These are phyloP conservation scores for Plectropomus leopardus DNA, from an alignment of 2,113 vertebrate genomes.

Conservation along the genomic window DNA sequence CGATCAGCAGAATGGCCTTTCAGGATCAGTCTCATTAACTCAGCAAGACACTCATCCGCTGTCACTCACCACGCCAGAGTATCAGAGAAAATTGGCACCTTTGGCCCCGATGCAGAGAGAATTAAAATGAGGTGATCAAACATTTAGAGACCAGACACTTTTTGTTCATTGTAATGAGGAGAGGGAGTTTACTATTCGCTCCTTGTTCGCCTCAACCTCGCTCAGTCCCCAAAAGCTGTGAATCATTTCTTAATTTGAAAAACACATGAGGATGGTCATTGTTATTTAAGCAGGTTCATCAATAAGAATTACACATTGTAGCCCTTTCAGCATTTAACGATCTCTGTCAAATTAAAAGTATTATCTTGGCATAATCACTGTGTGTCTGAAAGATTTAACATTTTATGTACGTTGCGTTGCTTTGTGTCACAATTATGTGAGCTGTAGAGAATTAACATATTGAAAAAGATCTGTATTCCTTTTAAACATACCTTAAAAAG, in stretches of 20 bases:
- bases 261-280: neutral
- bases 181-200: slow-evolving; percentile 50
- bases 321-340: slow-evolving; percentile 28
- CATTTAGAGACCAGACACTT: slow-evolving; percentile 48
- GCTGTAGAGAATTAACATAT: too few species aligned
- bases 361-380: neutral
- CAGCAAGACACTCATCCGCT: slow-evolving; percentile 53
- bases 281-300: slow-evolving; percentile 6
- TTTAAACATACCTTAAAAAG: too few species aligned
- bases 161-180: slow-evolving; percentile 33
- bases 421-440: too few species aligned
- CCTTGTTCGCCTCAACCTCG: slow-evolving; percentile 2
- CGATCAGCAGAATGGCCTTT: slow-evolving; percentile 60
- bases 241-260: slow-evolving; percentile 18
- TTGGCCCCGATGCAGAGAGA: slow-evolving; percentile 41
- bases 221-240: slow-evolving; percentile 9
- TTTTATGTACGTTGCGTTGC: too few species aligned
- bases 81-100: slow-evolving; percentile 66
- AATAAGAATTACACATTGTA: slow-evolving; percentile 8
- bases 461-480: too few species aligned
- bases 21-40: slow-evolving; percentile 69
- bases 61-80: slow-evolving; percentile 72
- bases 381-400: too few species aligned
- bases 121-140: slow-evolving; percentile 62
- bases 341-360: slow-evolving; percentile 17